Evolutionary conservation across 2,113 vertebrate species (phyloP), one percentile per base, ranked within the genome.

Genomic region (Dolichallabes microphthalmus): DNA sequence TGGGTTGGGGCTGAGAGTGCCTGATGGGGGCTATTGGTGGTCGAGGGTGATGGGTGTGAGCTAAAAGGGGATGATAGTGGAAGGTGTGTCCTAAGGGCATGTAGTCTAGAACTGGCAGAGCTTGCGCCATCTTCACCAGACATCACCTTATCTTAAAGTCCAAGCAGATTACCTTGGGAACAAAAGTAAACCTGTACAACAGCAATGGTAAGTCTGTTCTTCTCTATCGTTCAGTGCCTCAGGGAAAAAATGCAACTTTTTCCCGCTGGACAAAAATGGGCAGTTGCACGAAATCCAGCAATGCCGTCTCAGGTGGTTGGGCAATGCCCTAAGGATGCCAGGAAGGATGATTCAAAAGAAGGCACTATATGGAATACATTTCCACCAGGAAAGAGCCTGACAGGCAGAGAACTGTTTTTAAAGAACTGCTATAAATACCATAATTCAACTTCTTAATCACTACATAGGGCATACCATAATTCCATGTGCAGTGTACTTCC

Each of bases 61-160:
- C 20, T 22, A 45, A 45, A 45, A 8, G 45, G 45, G 45, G 45
- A 45, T 45, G 58, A 60, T 9, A 3, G 25, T 12, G 0, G 22
- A 8, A n/a, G 3, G 25, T n/a, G 60, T 63, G 55, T 4, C 13
- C 57, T 7, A 80, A 15, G 7, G 12, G 63, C 78, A 80, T 4
- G 35, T 35, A 64, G 35, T 12, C 13, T 35, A 63, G 58, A n/a
- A 7, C 63, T 61, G 60, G 32, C 78, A 63, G 58, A 80, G 12
- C 35, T 61, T 61, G 55, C 45, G 9, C 58, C 60, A 32, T 57
- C 57, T 80, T 63, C 35, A 80, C 11, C 78, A 80, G 76, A 79
- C 2, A 39, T 78, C 14, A 61, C 7, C 45, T 58, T 60, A 80
- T 64, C 35, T 63, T 58, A 25, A 63, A 50, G 78, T 80, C 22